A percentile compares a stretch with the other conserved stretches of the same genome.
Evolutionary conservation across 1,140 invertebrate genomes (phyloP).

Genomic region (Ceratoteleas bidentatus): DNA sequence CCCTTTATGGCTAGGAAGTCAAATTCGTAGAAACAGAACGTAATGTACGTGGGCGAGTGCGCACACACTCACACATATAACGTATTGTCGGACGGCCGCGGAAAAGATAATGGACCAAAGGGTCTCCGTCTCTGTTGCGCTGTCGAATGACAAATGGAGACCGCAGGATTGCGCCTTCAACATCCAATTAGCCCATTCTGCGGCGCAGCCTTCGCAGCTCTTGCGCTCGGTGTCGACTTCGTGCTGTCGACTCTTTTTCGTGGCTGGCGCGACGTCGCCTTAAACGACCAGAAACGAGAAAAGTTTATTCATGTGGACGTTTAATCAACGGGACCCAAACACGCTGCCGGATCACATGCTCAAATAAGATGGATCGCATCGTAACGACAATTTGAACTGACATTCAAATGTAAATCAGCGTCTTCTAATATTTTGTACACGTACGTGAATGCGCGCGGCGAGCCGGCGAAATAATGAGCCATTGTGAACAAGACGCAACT

Average conservation of each 20-base stretch:
- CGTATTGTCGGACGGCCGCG: conserved; percentile 49
- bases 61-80: conserved; percentile 52
- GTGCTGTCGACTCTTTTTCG: conserved; percentile 51
- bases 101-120: conserved; percentile 54
- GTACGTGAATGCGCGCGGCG: conserved; percentile 37
- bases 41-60: conserved; percentile 26
- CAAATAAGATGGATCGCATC: conserved; percentile 62
- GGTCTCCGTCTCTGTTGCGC: conserved; percentile 48
- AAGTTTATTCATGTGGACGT: conserved; percentile 71
- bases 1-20: conserved; percentile 27
- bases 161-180: conserved; percentile 77
- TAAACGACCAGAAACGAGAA: conserved; percentile 69
- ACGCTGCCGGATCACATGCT: conserved; percentile 55
- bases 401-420: conserved; percentile 63
- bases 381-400: conserved; percentile 64
- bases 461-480: conserved; percentile 55
- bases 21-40: conserved; percentile 41
- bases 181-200: conserved; percentile 77
- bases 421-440: conserved; percentile 61
- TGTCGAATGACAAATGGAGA: conserved; percentile 79
- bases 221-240: conserved; percentile 21
- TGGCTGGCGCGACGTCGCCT: conserved; percentile 58
- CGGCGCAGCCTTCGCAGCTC: conserved; percentile 48
- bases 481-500: conserved; percentile 52
- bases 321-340: conserved; percentile 77